Evolutionary conservation across 2,797 vertebrate genomes (phyloP).

Genomic region (Amblyopsis hoosieri): DNA sequence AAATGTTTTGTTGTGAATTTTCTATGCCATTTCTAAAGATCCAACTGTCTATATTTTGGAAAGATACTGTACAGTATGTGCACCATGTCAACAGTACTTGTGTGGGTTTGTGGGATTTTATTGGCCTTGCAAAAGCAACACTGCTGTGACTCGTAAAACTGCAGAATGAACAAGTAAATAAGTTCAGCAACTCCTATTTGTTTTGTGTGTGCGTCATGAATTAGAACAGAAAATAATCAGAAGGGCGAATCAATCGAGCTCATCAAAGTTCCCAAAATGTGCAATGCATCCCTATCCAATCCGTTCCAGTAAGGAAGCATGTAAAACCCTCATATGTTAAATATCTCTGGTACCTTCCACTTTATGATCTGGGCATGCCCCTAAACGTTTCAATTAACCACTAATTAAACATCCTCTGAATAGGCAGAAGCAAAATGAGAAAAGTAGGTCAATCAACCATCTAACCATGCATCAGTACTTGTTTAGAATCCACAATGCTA

Average conservation of each 20-base stretch:
- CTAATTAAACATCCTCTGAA: conserved; percentile 40
- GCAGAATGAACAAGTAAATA: conserved; percentile 37
- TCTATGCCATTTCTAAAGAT: conserved; percentile 5
- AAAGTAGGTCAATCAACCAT: conserved; percentile 25
- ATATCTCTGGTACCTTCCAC: conserved; percentile 29
- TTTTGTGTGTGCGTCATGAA: conserved; percentile 21
- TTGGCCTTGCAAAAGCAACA: conserved; percentile 11
- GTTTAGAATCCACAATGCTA: not conserved
- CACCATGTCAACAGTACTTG: conserved; percentile 6
- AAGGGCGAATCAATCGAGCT: conserved; percentile 43
- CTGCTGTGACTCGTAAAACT: not conserved
- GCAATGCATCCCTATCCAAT: conserved; percentile 31
- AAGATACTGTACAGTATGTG: not conserved
- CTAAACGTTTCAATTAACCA: conserved; percentile 52
- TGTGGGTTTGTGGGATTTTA: not conserved
- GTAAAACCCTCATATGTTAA: conserved; percentile 35
- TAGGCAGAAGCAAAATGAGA: conserved; percentile 9
- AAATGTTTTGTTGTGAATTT: not conserved
- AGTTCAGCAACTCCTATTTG: conserved; percentile 13
- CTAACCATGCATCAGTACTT: conserved; percentile 6
- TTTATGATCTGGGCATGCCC: conserved; percentile 39
- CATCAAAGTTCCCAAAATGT: conserved; percentile 32
- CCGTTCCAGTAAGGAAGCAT: conserved; percentile 28
- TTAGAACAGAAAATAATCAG: conserved; percentile 34
- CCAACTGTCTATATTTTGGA: not conserved